Conservation (phyloP, 2,888 invertebrate species). For the Idaea straminata region DNA sequence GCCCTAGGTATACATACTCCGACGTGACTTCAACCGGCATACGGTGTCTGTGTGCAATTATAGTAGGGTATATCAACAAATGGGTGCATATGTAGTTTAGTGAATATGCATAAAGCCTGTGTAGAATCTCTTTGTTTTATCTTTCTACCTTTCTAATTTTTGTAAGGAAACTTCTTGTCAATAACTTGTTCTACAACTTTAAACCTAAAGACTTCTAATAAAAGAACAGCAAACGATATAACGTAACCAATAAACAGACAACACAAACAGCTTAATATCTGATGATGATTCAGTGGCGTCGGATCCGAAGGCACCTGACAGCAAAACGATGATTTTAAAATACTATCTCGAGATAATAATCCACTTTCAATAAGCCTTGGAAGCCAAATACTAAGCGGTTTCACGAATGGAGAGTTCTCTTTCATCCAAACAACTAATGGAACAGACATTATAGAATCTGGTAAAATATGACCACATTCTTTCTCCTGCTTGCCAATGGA, state of each 20-base stretch:
- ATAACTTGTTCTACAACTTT: conserved; percentile 31
- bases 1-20: too few relatives aligned
- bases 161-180: conserved; percentile 26
- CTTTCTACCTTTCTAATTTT: conserved; percentile 7
- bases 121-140: too few relatives aligned
- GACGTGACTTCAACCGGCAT: too few relatives aligned
- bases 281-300: conserved; percentile 48
- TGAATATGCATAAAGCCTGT: too few relatives aligned
- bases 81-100: too few relatives aligned
- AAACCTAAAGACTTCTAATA: conserved; percentile 42
- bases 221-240: conserved; percentile 44
- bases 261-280: conserved; percentile 52
- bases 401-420: conserved; percentile 50
- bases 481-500: conserved; percentile 50
- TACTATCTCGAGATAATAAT: conserved; percentile 44
- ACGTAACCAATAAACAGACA: conserved; percentile 48
- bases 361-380: conserved; percentile 59
- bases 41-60: too few relatives aligned
- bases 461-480: conserved; percentile 57
- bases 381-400: conserved; percentile 47
- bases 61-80: too few relatives aligned
- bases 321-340: conserved; percentile 32
- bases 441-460: conserved; percentile 58
- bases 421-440: conserved; percentile 62
- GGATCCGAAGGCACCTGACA: conserved; percentile 41